Evolutionary conservation across 2,113 vertebrate genomes (phyloP), one percentile per base, ranked within the genome.

Genomic region (Melanotaenia duboulayi): DNA sequence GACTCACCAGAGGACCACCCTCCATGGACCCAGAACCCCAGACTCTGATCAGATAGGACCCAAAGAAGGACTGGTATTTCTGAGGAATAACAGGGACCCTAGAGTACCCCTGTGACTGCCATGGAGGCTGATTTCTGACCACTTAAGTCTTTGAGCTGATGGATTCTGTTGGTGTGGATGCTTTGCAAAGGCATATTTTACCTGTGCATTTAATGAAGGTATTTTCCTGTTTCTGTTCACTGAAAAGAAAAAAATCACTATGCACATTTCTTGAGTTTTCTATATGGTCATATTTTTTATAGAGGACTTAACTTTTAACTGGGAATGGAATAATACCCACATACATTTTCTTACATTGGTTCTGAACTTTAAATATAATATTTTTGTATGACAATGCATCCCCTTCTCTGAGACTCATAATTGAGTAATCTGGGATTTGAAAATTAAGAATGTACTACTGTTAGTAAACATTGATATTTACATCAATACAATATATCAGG

Each of bases 381-480:
- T 91, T 91, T 89, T 91, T 90, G 22, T 85, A 87, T 83, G 80
- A 84, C 68, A 66, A 80, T 67, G 51, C 59, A 74, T 65, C 65
- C 51, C 71, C 10, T 70, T 73, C 76, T 59, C 71, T 73, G 59
- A 82, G 80, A 79, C 71, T 87, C 78, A 82, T 59, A 83, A 70
- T 66, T 80, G 75, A 69, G 74, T 88, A 87, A 95, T 96, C 92
- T 93, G 93, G 91, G 90, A 90, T 90, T 74, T 93, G 90, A 90
- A 93, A 74, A 83, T 87, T 83, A 87, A 92, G 95, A 94, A 89
- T 93, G 93, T 94, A 94, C 94, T 95, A 94, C 94, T 96, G 93
- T 90, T 89, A 87, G 67, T 89, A 78, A 78, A 87, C 80, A 76
- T 93, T 91, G 89, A 0, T 93, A 91, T 94, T 91, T 82, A 84